Evolutionary conservation across 2,797 vertebrate genomes (phyloP), one percentile per base, ranked within the genome.

Genomic region (Myoxocephalus aenaeus): DNA sequence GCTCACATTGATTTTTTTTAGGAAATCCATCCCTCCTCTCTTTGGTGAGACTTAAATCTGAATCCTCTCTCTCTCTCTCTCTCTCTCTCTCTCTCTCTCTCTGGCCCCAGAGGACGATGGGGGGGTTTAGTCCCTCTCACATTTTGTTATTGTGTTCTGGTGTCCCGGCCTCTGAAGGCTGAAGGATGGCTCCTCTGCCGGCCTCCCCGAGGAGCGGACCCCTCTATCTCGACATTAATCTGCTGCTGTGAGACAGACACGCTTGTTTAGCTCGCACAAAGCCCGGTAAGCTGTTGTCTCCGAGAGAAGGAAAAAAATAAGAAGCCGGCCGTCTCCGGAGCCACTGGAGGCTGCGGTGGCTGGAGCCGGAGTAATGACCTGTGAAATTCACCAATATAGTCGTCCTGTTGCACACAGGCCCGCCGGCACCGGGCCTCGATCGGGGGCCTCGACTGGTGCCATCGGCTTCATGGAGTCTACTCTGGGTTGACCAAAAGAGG

Each of bases 321-420:
- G 34, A 15, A 89, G 82, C 87, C 75, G 87, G 83, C 84, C 86
- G 92, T 92, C 91, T 93, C 90, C 90, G 89, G 90, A 92, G 90
- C 90, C 91, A 92, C 91, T 92, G 91, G 92, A 92, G 92, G 90
- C 89, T 81, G 90, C 85, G 62, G 50, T 79, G 90, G 90, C 92
- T 94, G 95, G 94, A 95, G 94, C 94, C 95, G 89, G 89, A 93
- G 92, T 95, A 95, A 95, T 93, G 94, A 94, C 89, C 92, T 94
- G 93, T 94, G 93, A 94, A 95, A 95, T 94, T 87, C 92, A 91
- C 59, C 84, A 80, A 90, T 89, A 84, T 90, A 93, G 90, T 90
- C 80, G 89, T 93, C 90, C 91, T 89, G 89, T 86, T 84, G 93
- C 90, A 91, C 93, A 78, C 89, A 87, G 89, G 76, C 89, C 90